Evolutionary conservation across 2,888 invertebrate genomes (phyloP), one percentile per base, ranked within the genome.

Genomic region (Trachelus tabidus): DNA sequence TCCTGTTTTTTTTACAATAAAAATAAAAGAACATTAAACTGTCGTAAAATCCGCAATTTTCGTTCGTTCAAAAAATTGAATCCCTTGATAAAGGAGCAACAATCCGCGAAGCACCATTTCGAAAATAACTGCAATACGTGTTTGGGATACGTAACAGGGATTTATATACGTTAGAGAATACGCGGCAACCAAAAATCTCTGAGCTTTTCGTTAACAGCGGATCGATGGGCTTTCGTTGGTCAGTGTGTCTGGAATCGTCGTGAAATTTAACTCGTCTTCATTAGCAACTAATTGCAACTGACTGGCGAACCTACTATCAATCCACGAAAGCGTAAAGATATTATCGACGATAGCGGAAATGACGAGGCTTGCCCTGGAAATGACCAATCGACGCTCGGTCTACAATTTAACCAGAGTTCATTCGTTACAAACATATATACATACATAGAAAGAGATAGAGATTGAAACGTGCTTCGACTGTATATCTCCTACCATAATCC

Each of bases 261-360:
- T 35, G 73, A 79, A 81, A 81, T 81, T 84, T 80, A 81, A 85
- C 79, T 74, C 77, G 79, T 81, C 84, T 83, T 83, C 82, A 82
- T 86, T 87, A 79, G 75, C 78, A 78, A 79, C 76, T 86, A 83
- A 87, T 85, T 83, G 83, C 80, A 79, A 77, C 79, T 82, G 81
- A 84, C 82, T 81, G 80, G 30, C 76, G 71, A 74, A 78, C 77
- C 34, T 34, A 74, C 11, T 69, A 33, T 56, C 12, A 40, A n/a
- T 34, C 30, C 30, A 56, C 34, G 34, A 73, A 56, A 68, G 73
- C 56, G n/a, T 31, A n/a, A 34, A 73, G 34, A 75, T 56, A 80
- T 79, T 73, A 69, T 69, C 37, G 73, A 71, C 40, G 76, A 75
- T 79, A 75, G 73, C 78, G 83, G 85, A 84, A 83, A 84, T 83